Conservation (phyloP, 1,140 invertebrate genomes). For the Cryptotermes secundus region DNA sequence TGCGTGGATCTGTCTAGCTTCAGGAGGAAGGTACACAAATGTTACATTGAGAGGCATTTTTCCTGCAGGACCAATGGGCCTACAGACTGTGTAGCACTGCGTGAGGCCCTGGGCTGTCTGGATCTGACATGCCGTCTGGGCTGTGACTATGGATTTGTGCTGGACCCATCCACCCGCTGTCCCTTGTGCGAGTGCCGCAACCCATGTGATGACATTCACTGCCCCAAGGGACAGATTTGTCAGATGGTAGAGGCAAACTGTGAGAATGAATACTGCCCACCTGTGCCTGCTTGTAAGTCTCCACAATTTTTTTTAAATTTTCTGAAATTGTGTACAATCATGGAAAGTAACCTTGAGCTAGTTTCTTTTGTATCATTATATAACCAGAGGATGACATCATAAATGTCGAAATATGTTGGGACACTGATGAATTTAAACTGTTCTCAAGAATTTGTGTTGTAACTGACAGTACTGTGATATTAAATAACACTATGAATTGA, state of each 20-base stretch:
- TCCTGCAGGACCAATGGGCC: neutral
- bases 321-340: too few relatives aligned
- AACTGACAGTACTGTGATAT: neutral
- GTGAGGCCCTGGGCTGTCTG: slow-evolving; percentile 62
- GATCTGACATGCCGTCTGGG: slow-evolving; percentile 73
- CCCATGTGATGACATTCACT: slow-evolving; percentile 68
- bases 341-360: too few relatives aligned
- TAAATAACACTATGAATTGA: neutral
- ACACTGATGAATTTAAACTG: too few relatives aligned
- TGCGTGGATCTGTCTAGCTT: too few relatives aligned
- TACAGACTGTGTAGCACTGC: slow-evolving; percentile 53
- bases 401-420: too few relatives aligned
- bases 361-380: too few relatives aligned
- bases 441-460: too few relatives aligned
- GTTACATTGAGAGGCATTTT: neutral
- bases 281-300: slow-evolving; percentile 73
- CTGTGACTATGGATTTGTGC: slow-evolving; percentile 77
- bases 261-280: slow-evolving; percentile 74
- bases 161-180: slow-evolving; percentile 66
- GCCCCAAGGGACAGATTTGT: slow-evolving; percentile 63
- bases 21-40: neutral
- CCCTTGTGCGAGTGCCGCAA: slow-evolving; percentile 75
- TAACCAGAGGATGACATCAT: too few relatives aligned
- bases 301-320: neutral
- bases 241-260: slow-evolving; percentile 80